Evolutionary conservation across 2,797 vertebrate species (phyloP), one percentile per base, ranked within the genome.

Genomic region (Uromys caudimaculatus): DNA sequence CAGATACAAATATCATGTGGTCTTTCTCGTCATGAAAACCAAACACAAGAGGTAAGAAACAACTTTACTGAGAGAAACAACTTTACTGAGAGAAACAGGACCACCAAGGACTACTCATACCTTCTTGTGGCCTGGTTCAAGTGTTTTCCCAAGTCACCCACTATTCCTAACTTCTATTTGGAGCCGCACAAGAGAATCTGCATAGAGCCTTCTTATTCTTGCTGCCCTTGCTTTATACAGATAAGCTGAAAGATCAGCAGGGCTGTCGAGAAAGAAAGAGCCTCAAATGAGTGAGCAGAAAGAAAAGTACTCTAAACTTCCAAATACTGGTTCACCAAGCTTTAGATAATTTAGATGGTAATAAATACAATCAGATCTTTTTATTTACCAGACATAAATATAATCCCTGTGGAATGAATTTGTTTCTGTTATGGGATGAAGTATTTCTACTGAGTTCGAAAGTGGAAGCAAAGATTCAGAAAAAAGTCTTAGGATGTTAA

Each of bases 381-480:
- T 77, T 32, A 77, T 64, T 92, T 16, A 44, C 11, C n/a, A 41
- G 69, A 92, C 10, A 60, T 54, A 77, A 90, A 58, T 21, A 69
- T 35, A 41, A 2, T 76, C 47, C 35, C 21, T 56, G 13, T n/a
- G 88, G 21, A 41, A 79, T 76, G 54, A n/a, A 29, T 82, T 93
- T 67, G 32, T 35, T 67, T 67, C 32, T 67, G 35, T 35, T 67
- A 67, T 35, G 64, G 32, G 32, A 35, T 88, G 82, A 76, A 84
- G 77, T 75, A 50, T 52, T 87, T 88, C 60, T 89, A 78, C 1
- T 71, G 38, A 93, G 73, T 21, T 75, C 41, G 60, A 89, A 96
- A 93, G 3, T 24, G 41, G 78, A 96, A 95, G 38, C 73, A 85
- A 93, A 47, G 62, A 47, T 94, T 90, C 56, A 85, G 88, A 82